Evolutionary conservation across 53 echinoderm and acorn worm species (phyloP).

Genomic region (Echinometra lucunter): DNA sequence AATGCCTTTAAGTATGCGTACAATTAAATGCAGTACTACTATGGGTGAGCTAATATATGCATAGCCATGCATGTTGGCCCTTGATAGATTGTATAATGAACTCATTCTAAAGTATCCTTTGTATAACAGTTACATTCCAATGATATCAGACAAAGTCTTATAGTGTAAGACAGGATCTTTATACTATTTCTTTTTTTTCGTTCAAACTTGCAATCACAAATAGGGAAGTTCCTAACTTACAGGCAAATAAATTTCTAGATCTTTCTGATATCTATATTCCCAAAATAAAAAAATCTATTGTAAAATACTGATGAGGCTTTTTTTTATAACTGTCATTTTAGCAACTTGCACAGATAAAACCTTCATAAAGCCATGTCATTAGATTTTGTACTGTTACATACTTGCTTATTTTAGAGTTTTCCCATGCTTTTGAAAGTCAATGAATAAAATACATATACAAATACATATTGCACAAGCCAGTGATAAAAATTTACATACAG

Average conservation of each 20-base stretch:
- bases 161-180: background rate
- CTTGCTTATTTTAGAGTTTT: background rate
- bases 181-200: background rate
- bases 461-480: conserved; percentile 27
- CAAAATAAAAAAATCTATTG: background rate
- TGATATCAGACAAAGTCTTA: background rate
- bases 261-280: background rate
- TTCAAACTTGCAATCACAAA: background rate
- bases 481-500: conserved; percentile 5
- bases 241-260: background rate
- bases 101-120: no score
- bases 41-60: no score
- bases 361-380: background rate
- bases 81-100: no score
- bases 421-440: background rate
- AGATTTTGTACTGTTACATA: background rate
- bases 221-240: background rate
- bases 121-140: no score
- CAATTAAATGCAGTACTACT: no score
- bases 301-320: background rate
- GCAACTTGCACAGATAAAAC: background rate
- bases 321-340: background rate
- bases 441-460: conserved; percentile 1
- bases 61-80: no score
- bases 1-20: no score